Percentiles rank a stretch among this genome's conserved stretches.
Evolutionary conservation across 2,797 vertebrate species (phyloP).

Genomic region (Lophius americanus): DNA sequence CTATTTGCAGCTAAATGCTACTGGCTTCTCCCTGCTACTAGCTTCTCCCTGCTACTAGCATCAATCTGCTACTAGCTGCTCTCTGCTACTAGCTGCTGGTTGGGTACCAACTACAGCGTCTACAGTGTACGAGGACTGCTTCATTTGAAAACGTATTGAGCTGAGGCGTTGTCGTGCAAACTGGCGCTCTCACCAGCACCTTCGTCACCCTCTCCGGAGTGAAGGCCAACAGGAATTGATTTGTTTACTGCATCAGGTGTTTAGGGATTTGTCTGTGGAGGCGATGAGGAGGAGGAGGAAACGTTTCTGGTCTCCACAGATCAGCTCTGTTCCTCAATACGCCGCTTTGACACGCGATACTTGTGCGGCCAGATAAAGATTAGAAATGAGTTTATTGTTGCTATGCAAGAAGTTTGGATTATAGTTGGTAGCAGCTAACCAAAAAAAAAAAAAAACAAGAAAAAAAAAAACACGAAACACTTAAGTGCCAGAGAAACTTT

Average conservation of each 20-base stretch:
- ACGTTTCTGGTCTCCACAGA: background rate
- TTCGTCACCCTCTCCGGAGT: slow-evolving; percentile 1
- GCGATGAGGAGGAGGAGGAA: too few species aligned
- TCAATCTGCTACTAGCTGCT: too few species aligned
- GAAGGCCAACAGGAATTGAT: slow-evolving; percentile 7
- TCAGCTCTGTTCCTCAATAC: slow-evolving; percentile 17
- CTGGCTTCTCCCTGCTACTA: too few species aligned
- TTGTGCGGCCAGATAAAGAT: slow-evolving; percentile 33
- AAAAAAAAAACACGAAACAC: slow-evolving; percentile 59
- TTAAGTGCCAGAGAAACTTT: slow-evolving; percentile 73
- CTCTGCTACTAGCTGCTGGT: too few species aligned
- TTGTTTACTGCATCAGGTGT: slow-evolving; percentile 2
- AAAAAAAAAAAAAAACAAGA: slow-evolving; percentile 51
- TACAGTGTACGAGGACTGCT: too few species aligned
- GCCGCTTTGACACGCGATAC: slow-evolving; percentile 36
- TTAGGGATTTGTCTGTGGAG: background rate
- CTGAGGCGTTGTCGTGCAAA: background rate
- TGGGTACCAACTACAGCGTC: slow-evolving; percentile 19
- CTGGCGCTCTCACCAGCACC: slow-evolving; percentile 13
- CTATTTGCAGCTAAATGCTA: too few species aligned
- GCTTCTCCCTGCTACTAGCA: too few species aligned
- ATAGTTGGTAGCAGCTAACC: slow-evolving; percentile 61
- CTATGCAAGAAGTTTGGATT: slow-evolving; percentile 73
- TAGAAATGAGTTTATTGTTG: slow-evolving; percentile 14
- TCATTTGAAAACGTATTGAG: too few species aligned